Evolutionary conservation across 2,888 invertebrate genomes (phyloP), one percentile per base, ranked within the genome.

Genomic region (Chydorus sphaericus): DNA sequence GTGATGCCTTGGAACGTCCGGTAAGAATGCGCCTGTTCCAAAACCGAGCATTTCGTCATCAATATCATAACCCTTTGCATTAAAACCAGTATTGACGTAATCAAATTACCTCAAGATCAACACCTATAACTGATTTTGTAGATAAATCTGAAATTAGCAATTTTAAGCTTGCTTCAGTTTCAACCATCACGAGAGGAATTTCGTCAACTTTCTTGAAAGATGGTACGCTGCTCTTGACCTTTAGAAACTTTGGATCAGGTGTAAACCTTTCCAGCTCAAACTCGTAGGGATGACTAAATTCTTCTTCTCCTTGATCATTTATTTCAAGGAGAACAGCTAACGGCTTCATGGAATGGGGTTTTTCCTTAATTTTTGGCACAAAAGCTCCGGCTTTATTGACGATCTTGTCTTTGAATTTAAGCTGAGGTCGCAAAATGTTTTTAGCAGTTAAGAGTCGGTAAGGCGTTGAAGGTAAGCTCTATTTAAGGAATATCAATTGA

Each of bases 1-100:
- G 96, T 92, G 55, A 97, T 81, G 0, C 97, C 98, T 74, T 86
- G 85, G 68, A 86, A 98, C 1, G 85, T 82, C 58, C 96, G 77
- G 66, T 90, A 93, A 0, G 85, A 83, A 69, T 98, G 94, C 70
- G 94, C 92, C 75, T 80, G 67, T 29, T 71, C 67, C 56, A 57
- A 57, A 55, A 48, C 48, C 11, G 18, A 4, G 14, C 26, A 23
- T 14, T 44, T 4, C 3, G 18, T 18, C 26, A 50, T 23, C 50
- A 48, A 39, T 4, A 10, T 20, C 20, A 55, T 6, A 49, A 8
- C 18, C 6, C 4, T 14, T 7, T 4, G 6, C 4, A 36, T 18
- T 16, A 49, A 3, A 31, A 33, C 5, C n/a, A n/a, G 28, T 3
- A 14, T 26, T 20, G 14, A 23, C 8, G 4, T 8, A 23, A 48